These are phyloP conservation scores for Nannobrachium achirus DNA, from an alignment of 2,113 vertebrate species.

Conservation along the genomic window DNA sequence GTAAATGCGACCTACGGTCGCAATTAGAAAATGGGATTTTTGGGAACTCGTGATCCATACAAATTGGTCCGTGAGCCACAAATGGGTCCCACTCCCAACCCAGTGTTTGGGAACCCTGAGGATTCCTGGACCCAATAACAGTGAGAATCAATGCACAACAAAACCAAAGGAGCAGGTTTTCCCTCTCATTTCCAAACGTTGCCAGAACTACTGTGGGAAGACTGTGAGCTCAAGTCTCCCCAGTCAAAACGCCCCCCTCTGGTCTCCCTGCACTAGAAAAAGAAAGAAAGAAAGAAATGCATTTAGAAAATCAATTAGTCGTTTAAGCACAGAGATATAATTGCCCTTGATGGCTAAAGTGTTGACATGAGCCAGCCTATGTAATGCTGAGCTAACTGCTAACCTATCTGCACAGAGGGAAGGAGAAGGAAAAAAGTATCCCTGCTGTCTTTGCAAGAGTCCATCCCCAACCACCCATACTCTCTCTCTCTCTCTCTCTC, in stretches of 20 bases:
- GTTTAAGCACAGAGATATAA: neutral
- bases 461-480: neutral
- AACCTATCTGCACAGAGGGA: slow-evolving; percentile 29
- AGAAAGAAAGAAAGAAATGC: too few species aligned
- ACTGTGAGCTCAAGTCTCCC: too few species aligned
- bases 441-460: slow-evolving; percentile 22
- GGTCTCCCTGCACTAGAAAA: neutral
- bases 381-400: slow-evolving; percentile 27
- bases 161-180: neutral
- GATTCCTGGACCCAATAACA: neutral
- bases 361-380: slow-evolving; percentile 5
- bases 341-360: slow-evolving; percentile 27
- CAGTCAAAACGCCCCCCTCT: too few species aligned
- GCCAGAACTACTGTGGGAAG: too few species aligned
- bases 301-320: neutral
- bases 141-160: neutral
- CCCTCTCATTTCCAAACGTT: too few species aligned
- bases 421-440: neutral
- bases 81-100: too few species aligned
- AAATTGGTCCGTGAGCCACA: too few species aligned
- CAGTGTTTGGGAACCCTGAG: slow-evolving; percentile 6
- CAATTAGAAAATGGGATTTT: too few species aligned
- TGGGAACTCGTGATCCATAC: too few species aligned
- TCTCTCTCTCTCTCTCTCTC: slow-evolving; percentile 35
- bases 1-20: too few species aligned